These are phyloP conservation scores for Romanogobio albipinnatus DNA, from an alignment of 2,113 vertebrate species.

Conservation along the genomic window DNA sequence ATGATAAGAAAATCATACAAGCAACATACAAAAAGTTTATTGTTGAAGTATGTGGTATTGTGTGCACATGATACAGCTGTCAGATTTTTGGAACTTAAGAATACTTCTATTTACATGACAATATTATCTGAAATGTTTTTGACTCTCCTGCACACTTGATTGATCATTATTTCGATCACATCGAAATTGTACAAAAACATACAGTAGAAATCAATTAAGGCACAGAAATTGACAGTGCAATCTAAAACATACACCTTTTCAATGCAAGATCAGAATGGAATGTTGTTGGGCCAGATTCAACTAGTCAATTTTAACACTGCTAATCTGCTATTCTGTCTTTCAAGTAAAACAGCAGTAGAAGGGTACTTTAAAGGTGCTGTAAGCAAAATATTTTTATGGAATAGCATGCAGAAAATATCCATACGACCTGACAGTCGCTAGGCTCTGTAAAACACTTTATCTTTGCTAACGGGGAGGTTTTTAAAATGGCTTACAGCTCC, in stretches of 20 bases:
- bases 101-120: constrained; percentile 86
- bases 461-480: background rate
- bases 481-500: background rate
- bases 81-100: constrained; percentile 82
- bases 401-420: background rate
- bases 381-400: background rate
- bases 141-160: constrained; percentile 79
- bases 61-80: constrained; percentile 83
- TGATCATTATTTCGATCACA: constrained; percentile 66
- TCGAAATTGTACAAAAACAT: constrained; percentile 64
- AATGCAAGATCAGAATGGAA: constrained; percentile 76
- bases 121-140: constrained; percentile 79
- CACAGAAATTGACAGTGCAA: constrained; percentile 82
- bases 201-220: constrained; percentile 70
- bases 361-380: constrained; percentile 27
- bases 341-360: constrained; percentile 13
- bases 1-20: constrained; percentile 55
- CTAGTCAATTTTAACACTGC: constrained; percentile 55
- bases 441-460: background rate
- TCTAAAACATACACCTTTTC: constrained; percentile 78
- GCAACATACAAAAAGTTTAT: constrained; percentile 68
- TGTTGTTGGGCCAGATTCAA: constrained; percentile 78
- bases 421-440: background rate
- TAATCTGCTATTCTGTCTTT: constrained; percentile 20
- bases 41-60: constrained; percentile 60